Conservation (phyloP, 1,140 invertebrate genomes). For the Epicauta chinensis region DNA sequence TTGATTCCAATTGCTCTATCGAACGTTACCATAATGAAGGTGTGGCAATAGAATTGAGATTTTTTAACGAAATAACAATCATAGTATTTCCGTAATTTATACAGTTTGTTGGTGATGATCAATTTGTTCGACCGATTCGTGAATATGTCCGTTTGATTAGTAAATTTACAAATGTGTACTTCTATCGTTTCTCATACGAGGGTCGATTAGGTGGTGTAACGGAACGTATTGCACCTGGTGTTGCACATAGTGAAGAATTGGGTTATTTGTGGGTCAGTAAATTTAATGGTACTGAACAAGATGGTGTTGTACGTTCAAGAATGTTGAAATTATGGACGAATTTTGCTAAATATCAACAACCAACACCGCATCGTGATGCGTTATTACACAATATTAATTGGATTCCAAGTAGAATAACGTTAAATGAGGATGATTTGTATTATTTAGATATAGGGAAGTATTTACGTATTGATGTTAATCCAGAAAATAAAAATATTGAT, state of each 20-base stretch:
- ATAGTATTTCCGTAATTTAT: background rate
- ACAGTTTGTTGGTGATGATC: constrained; percentile 28
- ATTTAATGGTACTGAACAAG: constrained; percentile 13
- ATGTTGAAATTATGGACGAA: constrained; percentile 59
- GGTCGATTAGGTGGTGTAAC: constrained; percentile 18
- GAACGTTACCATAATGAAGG: constrained; percentile 9
- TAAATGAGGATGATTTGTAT: too few relatives aligned
- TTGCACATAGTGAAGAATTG: constrained; percentile 27
- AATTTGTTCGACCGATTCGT: constrained; percentile 26
- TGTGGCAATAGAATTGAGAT: background rate
- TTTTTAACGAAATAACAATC: background rate
- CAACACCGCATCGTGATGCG: background rate
- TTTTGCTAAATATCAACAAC: constrained; percentile 51
- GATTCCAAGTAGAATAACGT: too few relatives aligned
- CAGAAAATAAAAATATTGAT: too few relatives aligned
- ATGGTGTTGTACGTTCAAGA: constrained; percentile 25
- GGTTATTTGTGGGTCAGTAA: constrained; percentile 20
- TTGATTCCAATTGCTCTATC: constrained; percentile 1
- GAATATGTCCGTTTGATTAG: constrained; percentile 25
- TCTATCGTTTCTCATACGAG: constrained; percentile 31
- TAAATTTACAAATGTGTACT: constrained; percentile 21
- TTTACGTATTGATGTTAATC: too few relatives aligned
- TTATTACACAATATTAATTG: background rate
- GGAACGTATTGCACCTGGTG: constrained; percentile 7
- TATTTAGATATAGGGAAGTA: too few relatives aligned